A percentile compares a stretch with the other conserved stretches of the same genome.
phyloP scores from a whole-genome alignment of 2,797 vertebrate species.

The Mormyrus hasselquistii region DNA sequence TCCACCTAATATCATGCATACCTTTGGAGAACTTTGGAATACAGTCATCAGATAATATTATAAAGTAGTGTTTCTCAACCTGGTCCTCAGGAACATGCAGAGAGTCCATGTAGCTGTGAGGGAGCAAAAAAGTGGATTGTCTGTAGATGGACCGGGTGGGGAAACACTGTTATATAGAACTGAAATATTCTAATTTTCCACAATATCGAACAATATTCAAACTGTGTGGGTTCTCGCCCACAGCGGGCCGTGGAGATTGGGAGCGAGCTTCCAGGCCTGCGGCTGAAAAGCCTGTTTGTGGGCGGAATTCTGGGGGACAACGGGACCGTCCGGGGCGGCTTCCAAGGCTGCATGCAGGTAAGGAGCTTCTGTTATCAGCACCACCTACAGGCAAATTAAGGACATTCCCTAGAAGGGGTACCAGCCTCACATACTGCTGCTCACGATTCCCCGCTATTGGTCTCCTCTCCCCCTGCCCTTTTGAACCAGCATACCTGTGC shows the following conservation, averaged over 20 bases:
- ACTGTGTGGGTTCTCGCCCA: background rate
- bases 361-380: background rate
- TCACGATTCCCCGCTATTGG: background rate
- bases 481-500: background rate
- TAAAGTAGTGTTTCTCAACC: background rate
- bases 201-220: background rate
- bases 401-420: background rate
- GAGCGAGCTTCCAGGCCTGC: constrained; percentile 74
- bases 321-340: constrained; percentile 61
- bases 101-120: background rate
- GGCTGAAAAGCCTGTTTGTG: constrained; percentile 66
- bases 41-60: background rate
- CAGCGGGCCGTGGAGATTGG: constrained; percentile 75
- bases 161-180: background rate
- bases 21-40: background rate
- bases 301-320: constrained; percentile 69
- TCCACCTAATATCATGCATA: background rate
- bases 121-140: background rate
- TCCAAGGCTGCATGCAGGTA: constrained; percentile 82
- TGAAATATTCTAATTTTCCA: background rate
- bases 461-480: background rate
- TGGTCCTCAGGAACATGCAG: background rate
- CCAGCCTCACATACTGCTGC: background rate
- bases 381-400: background rate
- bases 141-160: background rate